A percentile compares a stretch with the other conserved stretches of the same genome.
phyloP scores from a whole-genome alignment of 2,797 vertebrate genomes.

The Cynodonichthys magdalenae region DNA sequence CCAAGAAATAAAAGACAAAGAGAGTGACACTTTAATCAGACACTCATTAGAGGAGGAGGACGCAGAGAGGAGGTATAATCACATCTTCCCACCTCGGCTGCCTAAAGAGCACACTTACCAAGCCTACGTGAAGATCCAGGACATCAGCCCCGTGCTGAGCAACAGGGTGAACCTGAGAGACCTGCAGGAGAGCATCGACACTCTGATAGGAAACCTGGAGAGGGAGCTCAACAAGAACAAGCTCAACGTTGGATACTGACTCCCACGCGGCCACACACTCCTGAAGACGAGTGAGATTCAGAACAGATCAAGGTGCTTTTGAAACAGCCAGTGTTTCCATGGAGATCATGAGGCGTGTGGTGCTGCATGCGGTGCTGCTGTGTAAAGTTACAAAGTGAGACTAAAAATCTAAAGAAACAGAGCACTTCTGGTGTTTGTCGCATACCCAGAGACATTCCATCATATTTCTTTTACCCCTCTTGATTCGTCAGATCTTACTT shows the following conservation, averaged over 20 bases:
- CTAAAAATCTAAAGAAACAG: constrained; percentile 44
- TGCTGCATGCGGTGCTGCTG: constrained; percentile 48
- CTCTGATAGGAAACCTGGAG: constrained; percentile 95
- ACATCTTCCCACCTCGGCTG: constrained; percentile 49
- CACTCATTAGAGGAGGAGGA: constrained; percentile 50
- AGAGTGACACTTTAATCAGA: constrained; percentile 42
- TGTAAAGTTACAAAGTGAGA: constrained; percentile 35
- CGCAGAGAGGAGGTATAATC: constrained; percentile 59
- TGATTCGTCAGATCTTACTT: constrained; percentile 35
- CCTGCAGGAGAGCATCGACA: constrained; percentile 98
- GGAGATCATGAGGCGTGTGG: constrained; percentile 20
- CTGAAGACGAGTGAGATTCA: constrained; percentile 12
- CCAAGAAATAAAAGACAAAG: constrained; percentile 41
- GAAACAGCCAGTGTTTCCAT: constrained; percentile 52
- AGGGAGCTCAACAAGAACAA: constrained; percentile 97
- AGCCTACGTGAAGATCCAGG: constrained; percentile 90
- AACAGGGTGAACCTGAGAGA: constrained; percentile 92
- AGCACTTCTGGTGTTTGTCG: constrained; percentile 59
- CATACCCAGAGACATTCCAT: constrained; percentile 70
- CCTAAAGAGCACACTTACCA: constrained; percentile 86
- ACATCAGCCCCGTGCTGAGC: constrained; percentile 84
- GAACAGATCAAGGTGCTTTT: constrained; percentile 44
- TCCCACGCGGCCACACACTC: constrained; percentile 13
- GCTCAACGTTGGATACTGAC: constrained; percentile 87
- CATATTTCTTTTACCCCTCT: constrained; percentile 33